Base-by-base conservation (phyloP, 2,888 invertebrate genomes). In the Microplitis manilae region DNA sequence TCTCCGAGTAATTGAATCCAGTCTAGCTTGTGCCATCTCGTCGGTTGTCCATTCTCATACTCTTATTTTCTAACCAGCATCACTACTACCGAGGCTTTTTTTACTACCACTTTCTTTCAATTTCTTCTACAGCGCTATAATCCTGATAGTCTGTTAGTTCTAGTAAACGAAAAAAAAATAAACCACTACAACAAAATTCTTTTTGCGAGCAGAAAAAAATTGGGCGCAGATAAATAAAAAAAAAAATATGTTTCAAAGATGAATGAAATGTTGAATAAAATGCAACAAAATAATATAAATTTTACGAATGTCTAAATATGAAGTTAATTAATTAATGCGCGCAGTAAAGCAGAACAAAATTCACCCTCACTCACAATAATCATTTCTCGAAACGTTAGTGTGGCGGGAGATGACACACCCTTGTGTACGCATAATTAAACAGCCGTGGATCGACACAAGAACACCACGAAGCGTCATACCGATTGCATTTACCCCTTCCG, bases 1-100 rank as follows among this genome's bases (percentile, higher is more conserved):
- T 88, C 89, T 85, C 85, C 86, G 84, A 88, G 88, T 89, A 89
- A 89, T 89, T 88, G 89, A 89, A 89, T 89, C 87, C 87, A 81
- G 82, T 72, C 68, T 69, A 79, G 75, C 81, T 81, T 74, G 79
- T 81, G 78, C 81, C 77, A 71, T 81, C 79, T 79, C 77, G 77
- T 82, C 79, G 80, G 68, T 80, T 76, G 75, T 77, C 73, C 75
- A 71, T 79, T 79, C 81, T 73, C 76, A 80, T 77, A 75, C 76
- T 79, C 80, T 69, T 69, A 71, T 71, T 68, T 64, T 41, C 75
- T 76, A 39, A 38, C 72, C 65, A 69, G 38, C 50, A 30, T 40
- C n/a, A 76, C 68, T 78, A 74, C 67, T 50, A 74, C 68, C 72
- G 61, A 20, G 65, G 30, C 30, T 61, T 73, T 78, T 72, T 75